Evolutionary conservation across 2,113 vertebrate genomes (phyloP), one percentile per base, ranked within the genome.

Genomic region (Athene cunicularia): DNA sequence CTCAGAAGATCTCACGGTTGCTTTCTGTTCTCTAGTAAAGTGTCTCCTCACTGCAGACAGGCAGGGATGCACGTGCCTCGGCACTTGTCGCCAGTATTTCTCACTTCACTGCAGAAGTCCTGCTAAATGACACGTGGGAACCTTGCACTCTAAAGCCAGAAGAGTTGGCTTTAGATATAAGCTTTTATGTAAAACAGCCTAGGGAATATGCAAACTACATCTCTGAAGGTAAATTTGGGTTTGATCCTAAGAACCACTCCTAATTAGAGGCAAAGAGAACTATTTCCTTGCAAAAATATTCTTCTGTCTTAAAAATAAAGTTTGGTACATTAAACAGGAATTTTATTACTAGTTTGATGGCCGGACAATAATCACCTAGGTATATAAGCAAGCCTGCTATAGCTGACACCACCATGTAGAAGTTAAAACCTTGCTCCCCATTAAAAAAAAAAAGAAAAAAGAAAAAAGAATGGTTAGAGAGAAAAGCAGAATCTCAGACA

Each of bases 321-420:
- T 58, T 86, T n/a, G 75, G 43, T 41, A 19, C 70, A 26, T 79
- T 63, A 87, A 90, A 66, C 16, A 58, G 68, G 83, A 19, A 45
- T 92, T 97, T 97, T 91, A 97, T 92, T 62, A 68, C 37, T 85
- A 58, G 72, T 92, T 94, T 92, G 90, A 94, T 92, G 83, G 70
- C 76, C 66, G 37, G 52, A 89, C 86, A 89, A 82, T 95, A 94
- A 96, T 93, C 94, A 97, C 93, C 83, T 79, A 5, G 5, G 75
- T 59, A 50, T 12, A 53, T 4, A 82, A 94, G 90, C 56, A 82
- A 13, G 63, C 21, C 41, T 92, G 75, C 50, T 89, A 8, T 5
- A 80, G 94, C 68, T 90, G 74, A 85, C 56, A 79, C 3, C 64
- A n/a, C 30, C 3, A 15, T 3, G 87, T 64, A 80, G 16, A 72